Conservation (phyloP, 2,113 vertebrate species). For the Mormoops blainvillei region DNA sequence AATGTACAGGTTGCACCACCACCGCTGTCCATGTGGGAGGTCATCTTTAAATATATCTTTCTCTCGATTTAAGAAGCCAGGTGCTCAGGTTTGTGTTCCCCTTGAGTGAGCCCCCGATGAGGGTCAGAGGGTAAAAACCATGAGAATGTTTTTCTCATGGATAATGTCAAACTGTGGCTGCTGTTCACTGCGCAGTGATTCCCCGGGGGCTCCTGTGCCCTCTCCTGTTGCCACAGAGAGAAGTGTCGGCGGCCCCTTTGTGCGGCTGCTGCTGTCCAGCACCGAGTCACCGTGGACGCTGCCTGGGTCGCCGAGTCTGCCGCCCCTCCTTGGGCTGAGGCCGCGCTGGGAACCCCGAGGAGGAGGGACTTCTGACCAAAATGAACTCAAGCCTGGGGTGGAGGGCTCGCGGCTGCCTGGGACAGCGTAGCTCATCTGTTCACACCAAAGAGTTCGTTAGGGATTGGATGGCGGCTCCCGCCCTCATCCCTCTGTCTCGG, state of each 20-base stretch:
- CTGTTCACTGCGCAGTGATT: neutral
- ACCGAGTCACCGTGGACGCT: accelerated
- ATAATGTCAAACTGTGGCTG: neutral
- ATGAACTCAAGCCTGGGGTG: too few species aligned
- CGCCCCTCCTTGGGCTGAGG: neutral
- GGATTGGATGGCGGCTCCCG: neutral
- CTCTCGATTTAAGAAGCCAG: neutral
- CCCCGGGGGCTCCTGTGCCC: neutral
- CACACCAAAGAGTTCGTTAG: neutral
- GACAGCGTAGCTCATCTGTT: neutral
- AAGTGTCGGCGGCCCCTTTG: neutral
- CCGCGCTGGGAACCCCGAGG: too few species aligned
- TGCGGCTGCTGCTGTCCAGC: neutral
- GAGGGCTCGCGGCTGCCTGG: neutral
- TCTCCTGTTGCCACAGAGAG: neutral
- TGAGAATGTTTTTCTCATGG: accelerated
- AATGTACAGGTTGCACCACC: neutral
- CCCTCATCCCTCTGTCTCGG: neutral
- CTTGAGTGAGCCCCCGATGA: neutral
- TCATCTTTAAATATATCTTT: neutral
- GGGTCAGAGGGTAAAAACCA: neutral
- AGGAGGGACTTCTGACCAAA: neutral
- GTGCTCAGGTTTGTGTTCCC: too few species aligned
- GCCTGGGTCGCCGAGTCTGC: neutral
- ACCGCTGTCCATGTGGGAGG: accelerated